These are phyloP conservation scores for Nestor notabilis DNA, from an alignment of 2,113 vertebrate genomes.

Conservation along the genomic window DNA sequence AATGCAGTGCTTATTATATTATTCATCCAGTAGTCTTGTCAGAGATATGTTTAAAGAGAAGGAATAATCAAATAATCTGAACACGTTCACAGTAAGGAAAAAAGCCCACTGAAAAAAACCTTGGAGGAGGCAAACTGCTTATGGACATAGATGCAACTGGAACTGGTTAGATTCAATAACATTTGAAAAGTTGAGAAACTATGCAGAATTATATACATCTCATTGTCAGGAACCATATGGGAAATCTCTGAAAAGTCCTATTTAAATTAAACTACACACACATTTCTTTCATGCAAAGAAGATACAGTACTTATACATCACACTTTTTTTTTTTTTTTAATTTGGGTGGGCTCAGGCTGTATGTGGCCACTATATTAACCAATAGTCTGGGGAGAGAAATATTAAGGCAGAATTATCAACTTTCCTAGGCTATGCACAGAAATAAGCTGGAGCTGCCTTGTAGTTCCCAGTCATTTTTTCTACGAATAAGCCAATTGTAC, in stretches of 20 bases:
- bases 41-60: background rate
- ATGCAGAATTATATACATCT: background rate
- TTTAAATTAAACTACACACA: background rate
- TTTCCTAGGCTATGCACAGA: background rate
- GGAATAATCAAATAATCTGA: background rate
- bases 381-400: background rate
- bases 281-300: background rate
- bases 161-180: background rate
- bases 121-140: background rate
- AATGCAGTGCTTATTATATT: background rate
- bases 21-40: background rate
- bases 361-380: background rate
- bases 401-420: background rate
- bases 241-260: background rate
- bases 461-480: background rate
- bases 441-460: background rate
- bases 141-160: background rate
- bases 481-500: background rate
- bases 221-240: background rate
- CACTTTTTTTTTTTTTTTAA: background rate
- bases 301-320: background rate
- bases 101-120: background rate
- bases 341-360: background rate
- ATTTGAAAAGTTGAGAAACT: background rate
- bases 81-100: background rate